Base-by-base conservation (phyloP, 1,140 invertebrate genomes). In the Drosophila guanche region DNA sequence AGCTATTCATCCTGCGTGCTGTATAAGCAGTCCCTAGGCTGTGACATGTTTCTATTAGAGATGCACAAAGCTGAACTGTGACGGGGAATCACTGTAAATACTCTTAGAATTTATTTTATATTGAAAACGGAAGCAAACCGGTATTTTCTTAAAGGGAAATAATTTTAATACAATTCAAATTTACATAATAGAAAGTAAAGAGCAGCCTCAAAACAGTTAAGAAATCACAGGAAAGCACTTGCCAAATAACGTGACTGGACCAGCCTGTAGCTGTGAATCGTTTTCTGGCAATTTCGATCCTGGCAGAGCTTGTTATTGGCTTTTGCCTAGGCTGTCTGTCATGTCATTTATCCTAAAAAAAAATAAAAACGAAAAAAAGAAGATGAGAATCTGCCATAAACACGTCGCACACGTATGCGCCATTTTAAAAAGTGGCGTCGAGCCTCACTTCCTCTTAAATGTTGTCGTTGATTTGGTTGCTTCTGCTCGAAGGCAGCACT, bases 361-460 rank as follows among this genome's bases (percentile, higher is more conserved):
- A 51, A 60, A 52, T 1, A 20, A 20, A 27, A 51, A 60, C 7
- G n/a, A n/a, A 12, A n/a, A 40, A 48, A 22, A 27, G n/a, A 10
- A 8, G 6, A 46, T 40, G n/a, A 29, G 1, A 56, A 46, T 33
- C 63, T 77, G 81, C 74, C 83, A 85, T 85, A 77, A 85, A 61
- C 81, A 85, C 81, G 81, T 85, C 81, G 54, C 81, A 86, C 81
- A 85, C 81, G 81, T 85, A 77, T 80, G 61, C 51, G 63, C 81
- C 73, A 85, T 85, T 85, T 85, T 75, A 47, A 85, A 85, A 81
- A 85, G n/a, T 85, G 68, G 81, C 77, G 77, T 77, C 81, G 25
- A 60, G 57, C 69, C 60, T 61, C 65, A 77, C 61, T 81, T 85
- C 77, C 81, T 81, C 63, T 61, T 12, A 54, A 46, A 62, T 62